These are phyloP conservation scores for Oryzias dopingdopingensis DNA, from an alignment of 2,797 vertebrate genomes.

Conservation along the genomic window DNA sequence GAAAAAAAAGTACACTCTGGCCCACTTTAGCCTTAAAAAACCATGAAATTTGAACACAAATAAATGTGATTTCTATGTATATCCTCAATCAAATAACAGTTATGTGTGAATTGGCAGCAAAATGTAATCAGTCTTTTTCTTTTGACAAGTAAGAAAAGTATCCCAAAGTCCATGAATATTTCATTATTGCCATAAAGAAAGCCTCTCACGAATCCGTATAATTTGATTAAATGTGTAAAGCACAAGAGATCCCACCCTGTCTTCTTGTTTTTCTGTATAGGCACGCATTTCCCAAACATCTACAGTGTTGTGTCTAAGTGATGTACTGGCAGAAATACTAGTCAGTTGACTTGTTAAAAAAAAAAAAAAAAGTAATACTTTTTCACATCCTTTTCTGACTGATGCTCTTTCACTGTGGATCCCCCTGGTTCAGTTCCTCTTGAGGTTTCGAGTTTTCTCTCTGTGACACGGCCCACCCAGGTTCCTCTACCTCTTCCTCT, in stretches of 20 bases:
- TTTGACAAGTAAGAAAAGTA: constrained; percentile 73
- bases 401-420: constrained; percentile 57
- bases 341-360: constrained; percentile 61
- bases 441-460: constrained; percentile 53
- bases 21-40: constrained; percentile 43
- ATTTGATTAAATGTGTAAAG: constrained; percentile 72
- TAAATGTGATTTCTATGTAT: constrained; percentile 65
- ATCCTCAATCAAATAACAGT: constrained; percentile 79
- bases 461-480: constrained; percentile 53
- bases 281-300: constrained; percentile 88
- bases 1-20: constrained; percentile 38
- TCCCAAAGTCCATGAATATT: constrained; percentile 74
- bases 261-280: constrained; percentile 78
- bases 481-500: constrained; percentile 57
- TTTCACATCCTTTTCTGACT: constrained; percentile 67
- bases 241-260: constrained; percentile 72
- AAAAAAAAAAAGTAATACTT: constrained; percentile 68
- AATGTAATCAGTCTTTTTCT: constrained; percentile 68
- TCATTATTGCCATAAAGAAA: constrained; percentile 83
- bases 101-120: constrained; percentile 74
- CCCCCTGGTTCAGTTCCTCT: constrained; percentile 49
- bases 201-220: constrained; percentile 69
- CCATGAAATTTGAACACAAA: constrained; percentile 60
- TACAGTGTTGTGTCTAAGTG: constrained; percentile 99
- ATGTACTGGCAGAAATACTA: constrained; percentile 88